Conservation (phyloP, 2,797 vertebrate genomes). For the Poeciliopsis presidionis region DNA sequence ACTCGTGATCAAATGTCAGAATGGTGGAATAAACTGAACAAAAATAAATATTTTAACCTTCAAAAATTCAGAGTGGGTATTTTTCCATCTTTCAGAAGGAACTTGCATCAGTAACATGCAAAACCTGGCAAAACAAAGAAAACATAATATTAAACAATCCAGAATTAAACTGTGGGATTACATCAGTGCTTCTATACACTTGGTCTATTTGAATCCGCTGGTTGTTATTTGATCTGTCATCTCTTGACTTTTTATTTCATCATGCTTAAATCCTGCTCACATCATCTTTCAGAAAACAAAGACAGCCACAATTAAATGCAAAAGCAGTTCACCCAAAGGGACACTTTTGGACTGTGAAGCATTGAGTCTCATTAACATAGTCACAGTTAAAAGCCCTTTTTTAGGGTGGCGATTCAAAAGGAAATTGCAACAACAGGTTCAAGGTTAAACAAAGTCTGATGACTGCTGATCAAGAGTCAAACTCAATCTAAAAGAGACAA, state of each 20-base stretch:
- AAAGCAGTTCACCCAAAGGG: constrained; percentile 32
- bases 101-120: not conserved
- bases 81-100: not conserved
- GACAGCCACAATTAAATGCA: constrained; percentile 3
- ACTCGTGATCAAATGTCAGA: not conserved
- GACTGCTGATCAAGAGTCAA: constrained; percentile 27
- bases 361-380: constrained; percentile 36
- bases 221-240: constrained; percentile 25
- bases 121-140: not conserved
- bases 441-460: constrained; percentile 33
- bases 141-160: not conserved
- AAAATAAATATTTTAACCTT: not conserved
- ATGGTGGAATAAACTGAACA: not conserved
- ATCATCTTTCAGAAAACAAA: constrained; percentile 45
- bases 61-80: not conserved
- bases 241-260: constrained; percentile 56
- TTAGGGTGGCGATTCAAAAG: constrained; percentile 26
- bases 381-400: constrained; percentile 34
- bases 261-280: constrained; percentile 29
- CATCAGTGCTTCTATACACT: not conserved
- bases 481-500: constrained; percentile 18
- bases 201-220: constrained; percentile 15
- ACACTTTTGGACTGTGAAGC: constrained; percentile 14
- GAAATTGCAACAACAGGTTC: constrained; percentile 25
- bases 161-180: not conserved